Percentiles rank a stretch among this genome's conserved stretches.
Conservation (phyloP, 37 sponge, comb jelly and placozoan species). For the Oopsacas minuta region DNA sequence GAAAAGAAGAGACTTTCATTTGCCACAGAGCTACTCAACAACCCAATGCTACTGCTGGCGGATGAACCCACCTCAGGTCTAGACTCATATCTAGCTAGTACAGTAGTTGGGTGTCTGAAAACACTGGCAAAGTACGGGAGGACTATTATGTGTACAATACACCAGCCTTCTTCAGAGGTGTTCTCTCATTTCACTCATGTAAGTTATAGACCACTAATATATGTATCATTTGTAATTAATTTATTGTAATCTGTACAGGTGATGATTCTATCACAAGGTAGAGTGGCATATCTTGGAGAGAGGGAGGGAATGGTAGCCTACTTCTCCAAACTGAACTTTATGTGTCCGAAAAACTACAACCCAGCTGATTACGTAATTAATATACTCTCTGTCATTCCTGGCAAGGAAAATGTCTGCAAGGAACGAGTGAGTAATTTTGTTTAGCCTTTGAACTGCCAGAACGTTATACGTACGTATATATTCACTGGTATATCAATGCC, state of each 20-base stretch:
- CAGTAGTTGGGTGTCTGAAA: constrained; percentile 25
- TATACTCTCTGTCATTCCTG: constrained; percentile 33
- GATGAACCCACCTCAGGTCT: constrained; percentile 50
- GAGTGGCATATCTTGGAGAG: constrained; percentile 24
- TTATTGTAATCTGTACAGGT: constrained; percentile 7
- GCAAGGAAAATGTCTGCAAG: constrained; percentile 31
- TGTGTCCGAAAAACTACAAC: constrained; percentile 38
- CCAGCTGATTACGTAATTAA: constrained; percentile 36
- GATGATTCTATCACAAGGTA: constrained; percentile 27
- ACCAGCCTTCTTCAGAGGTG: constrained; percentile 46
- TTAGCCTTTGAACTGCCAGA: no score
- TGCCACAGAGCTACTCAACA: constrained; percentile 35
- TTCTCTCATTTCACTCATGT: constrained; percentile 26
- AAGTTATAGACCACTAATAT: background rate
- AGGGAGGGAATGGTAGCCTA: constrained; percentile 15
- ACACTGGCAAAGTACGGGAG: constrained; percentile 30
- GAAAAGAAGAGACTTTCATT: constrained; percentile 38
- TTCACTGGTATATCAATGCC: no score
- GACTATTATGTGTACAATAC: constrained; percentile 45
- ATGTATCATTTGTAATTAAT: background rate
- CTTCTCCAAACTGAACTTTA: constrained; percentile 23
- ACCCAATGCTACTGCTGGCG: constrained; percentile 38
- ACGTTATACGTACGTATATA: no score
- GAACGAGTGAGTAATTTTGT: constrained; percentile 16
- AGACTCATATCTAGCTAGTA: constrained; percentile 40